Conservation (phyloP, 92 coral and sea anemone genomes). For the Epizoanthus stellaris region DNA sequence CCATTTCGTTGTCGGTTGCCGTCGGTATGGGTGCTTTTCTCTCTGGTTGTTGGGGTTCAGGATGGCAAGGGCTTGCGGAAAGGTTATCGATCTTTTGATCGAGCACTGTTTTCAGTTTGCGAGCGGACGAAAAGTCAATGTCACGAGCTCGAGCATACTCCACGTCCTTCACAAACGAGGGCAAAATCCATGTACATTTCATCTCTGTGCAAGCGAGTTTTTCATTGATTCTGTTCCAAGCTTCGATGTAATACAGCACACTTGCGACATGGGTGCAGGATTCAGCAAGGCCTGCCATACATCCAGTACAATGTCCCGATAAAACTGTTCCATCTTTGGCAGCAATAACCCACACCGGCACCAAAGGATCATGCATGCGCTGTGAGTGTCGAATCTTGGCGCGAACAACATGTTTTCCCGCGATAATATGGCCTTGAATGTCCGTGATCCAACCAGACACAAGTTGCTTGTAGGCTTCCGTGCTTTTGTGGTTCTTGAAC, state of each 20-base stretch:
- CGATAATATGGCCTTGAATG: no score
- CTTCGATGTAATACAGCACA: slow-evolving; percentile 62
- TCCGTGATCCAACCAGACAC: no score
- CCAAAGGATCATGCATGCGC: slow-evolving; percentile 10
- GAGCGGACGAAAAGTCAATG: slow-evolving; percentile 39
- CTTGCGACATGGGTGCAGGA: slow-evolving; percentile 50
- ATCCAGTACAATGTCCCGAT: slow-evolving; percentile 23
- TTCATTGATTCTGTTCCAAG: slow-evolving; percentile 25
- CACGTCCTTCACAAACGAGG: slow-evolving; percentile 36
- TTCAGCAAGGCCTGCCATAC: slow-evolving; percentile 36
- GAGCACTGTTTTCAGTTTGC: slow-evolving; percentile 38
- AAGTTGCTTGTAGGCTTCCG: no score
- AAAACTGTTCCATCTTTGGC: slow-evolving; percentile 27
- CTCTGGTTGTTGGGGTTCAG: background rate
- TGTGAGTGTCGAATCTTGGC: no score
- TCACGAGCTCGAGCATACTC: slow-evolving; percentile 21
- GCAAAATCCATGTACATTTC: slow-evolving; percentile 41
- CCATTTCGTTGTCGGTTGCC: slow-evolving; percentile 8
- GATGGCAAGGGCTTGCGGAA: background rate
- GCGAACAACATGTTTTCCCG: no score
- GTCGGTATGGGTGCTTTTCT: background rate
- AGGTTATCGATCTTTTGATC: slow-evolving; percentile 4
- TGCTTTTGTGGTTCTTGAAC: no score
- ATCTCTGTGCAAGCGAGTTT: slow-evolving; percentile 30
- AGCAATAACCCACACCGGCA: slow-evolving; percentile 47